Conservation (phyloP, 2,888 invertebrate species). For the Nesidiocoris tenuis region DNA sequence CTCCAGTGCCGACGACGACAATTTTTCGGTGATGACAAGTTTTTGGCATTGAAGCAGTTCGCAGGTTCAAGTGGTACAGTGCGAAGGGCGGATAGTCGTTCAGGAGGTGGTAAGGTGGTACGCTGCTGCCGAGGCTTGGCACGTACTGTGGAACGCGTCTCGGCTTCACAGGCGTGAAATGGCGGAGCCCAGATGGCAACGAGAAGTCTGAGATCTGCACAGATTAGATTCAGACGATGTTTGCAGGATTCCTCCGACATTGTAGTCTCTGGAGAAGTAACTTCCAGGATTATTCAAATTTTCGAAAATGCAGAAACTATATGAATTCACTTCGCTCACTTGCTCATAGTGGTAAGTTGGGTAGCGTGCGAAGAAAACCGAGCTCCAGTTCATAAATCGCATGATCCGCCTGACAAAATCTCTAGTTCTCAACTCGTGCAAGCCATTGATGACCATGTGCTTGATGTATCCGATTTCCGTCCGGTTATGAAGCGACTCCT, state of each 20-base stretch:
- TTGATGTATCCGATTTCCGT: constrained; percentile 55
- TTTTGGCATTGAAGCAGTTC: constrained; percentile 58
- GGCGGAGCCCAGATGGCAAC: constrained; percentile 33
- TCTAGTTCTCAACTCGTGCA: constrained; percentile 60
- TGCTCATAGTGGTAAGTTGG: constrained; percentile 30
- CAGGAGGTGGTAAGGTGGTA: constrained; percentile 21
- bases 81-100: constrained; percentile 56
- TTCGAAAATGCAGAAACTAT: no score
- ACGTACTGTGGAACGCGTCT: constrained; percentile 35
- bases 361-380: constrained; percentile 62
- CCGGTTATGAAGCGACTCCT: constrained; percentile 16
- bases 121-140: constrained; percentile 16
- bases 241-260: background rate
- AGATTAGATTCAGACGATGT: background rate
- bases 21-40: constrained; percentile 62
- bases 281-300: background rate
- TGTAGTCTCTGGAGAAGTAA: background rate
- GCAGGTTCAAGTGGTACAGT: constrained; percentile 61
- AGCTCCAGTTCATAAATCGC: constrained; percentile 59
- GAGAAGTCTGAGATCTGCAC: constrained; percentile 38
- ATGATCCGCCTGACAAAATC: constrained; percentile 65
- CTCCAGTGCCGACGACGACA: constrained; percentile 67
- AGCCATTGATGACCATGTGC: constrained; percentile 60
- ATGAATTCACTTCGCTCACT: no score
- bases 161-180: constrained; percentile 38